Conservation (phyloP, 2,797 vertebrate species). For the Micromesistius poutassou region DNA sequence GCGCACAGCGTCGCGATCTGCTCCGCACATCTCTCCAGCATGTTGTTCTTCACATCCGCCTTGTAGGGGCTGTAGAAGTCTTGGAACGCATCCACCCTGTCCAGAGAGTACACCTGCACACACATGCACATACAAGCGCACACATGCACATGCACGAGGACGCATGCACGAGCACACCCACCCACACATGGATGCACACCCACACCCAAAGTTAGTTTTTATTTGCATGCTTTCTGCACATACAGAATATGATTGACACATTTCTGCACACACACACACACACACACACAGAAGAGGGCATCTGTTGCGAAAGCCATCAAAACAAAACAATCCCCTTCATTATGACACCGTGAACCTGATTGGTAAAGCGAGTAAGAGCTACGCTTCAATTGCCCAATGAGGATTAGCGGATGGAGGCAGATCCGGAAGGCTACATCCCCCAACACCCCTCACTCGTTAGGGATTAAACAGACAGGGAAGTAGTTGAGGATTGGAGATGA, state of each 20-base stretch:
- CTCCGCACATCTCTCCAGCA: constrained; percentile 91
- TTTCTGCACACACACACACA: constrained; percentile 8
- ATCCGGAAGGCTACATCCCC: not conserved
- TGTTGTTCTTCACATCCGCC: constrained; percentile 90
- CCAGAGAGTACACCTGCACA: constrained; percentile 80
- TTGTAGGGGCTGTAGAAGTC: constrained; percentile 98
- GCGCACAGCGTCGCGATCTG: constrained; percentile 92
- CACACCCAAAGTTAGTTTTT: not conserved
- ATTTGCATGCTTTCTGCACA: not conserved
- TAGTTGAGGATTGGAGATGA: constrained; percentile 60
- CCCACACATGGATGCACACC: not conserved
- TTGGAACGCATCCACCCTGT: constrained; percentile 88
- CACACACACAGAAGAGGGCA: constrained; percentile 25
- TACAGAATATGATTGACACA: not conserved
- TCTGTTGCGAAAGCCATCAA: constrained; percentile 46
- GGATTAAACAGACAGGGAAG: constrained; percentile 63
- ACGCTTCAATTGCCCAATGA: constrained; percentile 43
- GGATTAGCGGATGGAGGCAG: constrained; percentile 36
- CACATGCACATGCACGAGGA: not conserved
- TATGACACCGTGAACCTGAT: constrained; percentile 34
- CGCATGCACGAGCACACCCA: not conserved
- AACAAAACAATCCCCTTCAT: constrained; percentile 45
- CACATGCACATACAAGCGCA: not conserved
- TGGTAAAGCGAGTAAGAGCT: constrained; percentile 34
- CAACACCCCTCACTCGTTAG: constrained; percentile 8